Conservation (phyloP, 2,113 vertebrate species). For the Elephantulus edwardii region DNA sequence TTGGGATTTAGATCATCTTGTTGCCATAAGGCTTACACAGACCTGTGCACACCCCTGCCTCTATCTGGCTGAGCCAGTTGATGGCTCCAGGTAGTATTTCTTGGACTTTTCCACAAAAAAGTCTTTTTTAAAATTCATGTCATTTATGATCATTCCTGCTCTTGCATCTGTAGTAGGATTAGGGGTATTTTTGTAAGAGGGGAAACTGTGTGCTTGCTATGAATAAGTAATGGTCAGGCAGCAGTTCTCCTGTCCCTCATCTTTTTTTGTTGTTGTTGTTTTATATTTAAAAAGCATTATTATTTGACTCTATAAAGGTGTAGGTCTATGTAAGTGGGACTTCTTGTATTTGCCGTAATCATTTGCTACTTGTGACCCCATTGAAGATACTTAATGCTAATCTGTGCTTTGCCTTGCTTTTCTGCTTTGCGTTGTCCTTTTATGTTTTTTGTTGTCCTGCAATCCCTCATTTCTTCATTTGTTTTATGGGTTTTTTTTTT, state of each 20-base stretch:
- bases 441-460: slow-evolving; percentile 89
- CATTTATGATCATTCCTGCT: too few species aligned
- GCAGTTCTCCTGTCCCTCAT: slow-evolving; percentile 70
- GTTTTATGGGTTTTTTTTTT: slow-evolving; percentile 85
- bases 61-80: background rate
- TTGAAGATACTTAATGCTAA: slow-evolving; percentile 93
- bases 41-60: background rate
- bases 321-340: slow-evolving; percentile 79
- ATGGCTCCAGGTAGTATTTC: background rate
- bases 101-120: too few species aligned
- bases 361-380: slow-evolving; percentile 87
- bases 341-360: slow-evolving; percentile 83
- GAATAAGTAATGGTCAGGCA: slow-evolving; percentile 66
- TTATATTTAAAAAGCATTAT: slow-evolving; percentile 73
- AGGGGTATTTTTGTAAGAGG: background rate
- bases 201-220: slow-evolving; percentile 64
- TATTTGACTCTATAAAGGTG: slow-evolving; percentile 80
- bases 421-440: slow-evolving; percentile 95
- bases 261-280: slow-evolving; percentile 78
- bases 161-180: too few species aligned
- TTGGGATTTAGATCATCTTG: background rate
- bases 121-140: too few species aligned
- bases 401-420: slow-evolving; percentile 98
- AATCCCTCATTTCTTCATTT: slow-evolving; percentile 86
- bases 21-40: background rate